Base-by-base conservation (phyloP, 1,140 invertebrate species). In the Hylaeus anthracinus region DNA sequence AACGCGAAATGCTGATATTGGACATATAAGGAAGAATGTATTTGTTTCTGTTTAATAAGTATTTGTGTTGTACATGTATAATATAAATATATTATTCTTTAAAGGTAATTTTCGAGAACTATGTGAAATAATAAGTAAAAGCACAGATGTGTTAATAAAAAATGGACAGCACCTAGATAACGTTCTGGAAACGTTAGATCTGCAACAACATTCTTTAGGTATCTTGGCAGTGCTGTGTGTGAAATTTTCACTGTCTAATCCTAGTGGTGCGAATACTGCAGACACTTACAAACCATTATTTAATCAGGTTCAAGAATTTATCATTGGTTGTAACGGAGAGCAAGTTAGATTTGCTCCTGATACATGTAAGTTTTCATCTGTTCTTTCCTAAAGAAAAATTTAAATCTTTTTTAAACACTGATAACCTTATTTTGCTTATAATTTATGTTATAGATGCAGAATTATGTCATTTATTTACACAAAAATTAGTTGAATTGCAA, bases 181-280 rank as follows among this genome's bases (percentile, higher is more conserved):
- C 93, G 97, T 98, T 37, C 93, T 98, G 83, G 97, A 97, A 90
- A 98, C 97, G 2, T 94, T 99, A 37, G 97, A 98, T 92, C 93
- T 97, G 55, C 97, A 98, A 88, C 97, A 98, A 89, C 97, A 98
- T 94, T 98, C 97, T 15, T 92, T 98, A 37, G 97, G 97, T 39
- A 95, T 98, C 66, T 92, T 98, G 48, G 97, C 97, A 72, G 97
- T 98, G n/a, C 92, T 98, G 72, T 96, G 96, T 88, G 97, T 96
- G 12, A 97, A 97, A 93, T 95, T 96, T 91, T 95, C 95, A 74
- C 86, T 94, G 67, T 93, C 94, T 3, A 93, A 92, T 87, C 92
- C 94, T 72, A 90, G 78, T 78, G 84, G 81, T 39, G 85, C 64
- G 1, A 84, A 60, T 66, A 90, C 90, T 53, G 85, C 82, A 67